Evolutionary conservation across 1,140 invertebrate genomes (phyloP), one percentile per base, ranked within the genome.

Genomic region (Bombus waltoni): DNA sequence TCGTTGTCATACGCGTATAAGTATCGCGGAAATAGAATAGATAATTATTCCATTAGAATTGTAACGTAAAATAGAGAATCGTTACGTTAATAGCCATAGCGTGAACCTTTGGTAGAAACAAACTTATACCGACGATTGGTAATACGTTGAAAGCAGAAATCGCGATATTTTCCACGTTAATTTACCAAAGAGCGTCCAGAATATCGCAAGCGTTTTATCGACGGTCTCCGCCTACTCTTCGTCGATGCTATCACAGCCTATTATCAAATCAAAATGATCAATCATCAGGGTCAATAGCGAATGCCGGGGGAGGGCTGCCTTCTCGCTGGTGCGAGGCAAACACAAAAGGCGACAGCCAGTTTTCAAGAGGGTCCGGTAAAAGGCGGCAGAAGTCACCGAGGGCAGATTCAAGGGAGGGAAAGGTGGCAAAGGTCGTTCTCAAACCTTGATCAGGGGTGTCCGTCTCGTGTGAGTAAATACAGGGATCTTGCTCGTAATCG

Each of bases 401-500:
- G 47, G 53, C 71, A 53, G 80, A 87, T 80, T 81, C 44, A 59
- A 72, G 80, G 38, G 85, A 65, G 53, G 53, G 70, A 38, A 78
- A 47, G 72, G 77, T 76, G 80, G 83, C n/a, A 38, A 35, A 59
- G 73, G 80, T 79, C 62, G 83, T 38, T 57, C 53, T 53, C 74
- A 59, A 79, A 53, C 83, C 73, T 8, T 15, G 70, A 59, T 53
- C 75, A 87, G 73, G 82, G 66, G 70, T 82, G 71, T 47, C 35
- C 38, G 77, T 81, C 87, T 79, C 83, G 84, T 83, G 81, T 71
- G 91, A 84, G 80, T 85, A 92, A 92, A 92, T 90, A 90, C 89
- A 75, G 89, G 87, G 84, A 89, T 88, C 87, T 84, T 80, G 86
- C 15, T 38, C 85, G 87, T 91, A 93, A 92, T 91, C 91, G 88